A percentile compares a stretch with the other conserved stretches of the same genome.
Conservation (phyloP, 2,113 vertebrate species). For the Hyla sarda region DNA sequence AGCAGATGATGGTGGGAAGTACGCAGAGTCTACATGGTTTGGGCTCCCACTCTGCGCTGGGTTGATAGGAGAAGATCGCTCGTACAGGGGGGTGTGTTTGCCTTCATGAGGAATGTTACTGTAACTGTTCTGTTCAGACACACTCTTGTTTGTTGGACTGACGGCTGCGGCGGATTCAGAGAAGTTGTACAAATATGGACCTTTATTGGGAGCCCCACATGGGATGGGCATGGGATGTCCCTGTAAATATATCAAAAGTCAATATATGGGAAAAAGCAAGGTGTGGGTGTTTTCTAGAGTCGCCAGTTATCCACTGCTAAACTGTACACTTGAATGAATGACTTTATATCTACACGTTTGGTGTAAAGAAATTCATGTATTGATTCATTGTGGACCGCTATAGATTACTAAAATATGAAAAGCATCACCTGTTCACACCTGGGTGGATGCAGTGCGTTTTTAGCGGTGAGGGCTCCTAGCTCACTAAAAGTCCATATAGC, state of each 20-base stretch:
- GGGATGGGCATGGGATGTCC: conserved; percentile 76
- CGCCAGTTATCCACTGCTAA: too few species aligned
- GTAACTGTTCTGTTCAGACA: conserved; percentile 86
- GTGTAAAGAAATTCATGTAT: too few species aligned
- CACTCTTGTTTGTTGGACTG: conserved; percentile 75
- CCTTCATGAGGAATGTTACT: conserved; percentile 90
- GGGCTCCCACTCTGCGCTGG: conserved; percentile 80
- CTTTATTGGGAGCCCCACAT: conserved; percentile 76
- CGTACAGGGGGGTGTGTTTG: conserved; percentile 93
- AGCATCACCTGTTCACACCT: too few species aligned
- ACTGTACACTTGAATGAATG: too few species aligned
- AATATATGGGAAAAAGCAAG: neutral
- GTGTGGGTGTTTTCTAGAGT: too few species aligned
- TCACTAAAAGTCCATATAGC: too few species aligned
- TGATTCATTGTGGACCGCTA: too few species aligned
- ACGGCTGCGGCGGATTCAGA: conserved; percentile 77
- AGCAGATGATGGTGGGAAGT: conserved; percentile 85
- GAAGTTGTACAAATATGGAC: conserved; percentile 77
- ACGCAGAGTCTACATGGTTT: conserved; percentile 81
- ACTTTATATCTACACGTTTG: too few species aligned
- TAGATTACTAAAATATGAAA: too few species aligned
- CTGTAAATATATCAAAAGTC: conserved; percentile 62
- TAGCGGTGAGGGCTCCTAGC: too few species aligned
- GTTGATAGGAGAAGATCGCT: conserved; percentile 88
- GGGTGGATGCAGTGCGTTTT: too few species aligned